Evolutionary conservation across 1,140 invertebrate species (phyloP).

Genomic region (Tetraneura akinire): DNA sequence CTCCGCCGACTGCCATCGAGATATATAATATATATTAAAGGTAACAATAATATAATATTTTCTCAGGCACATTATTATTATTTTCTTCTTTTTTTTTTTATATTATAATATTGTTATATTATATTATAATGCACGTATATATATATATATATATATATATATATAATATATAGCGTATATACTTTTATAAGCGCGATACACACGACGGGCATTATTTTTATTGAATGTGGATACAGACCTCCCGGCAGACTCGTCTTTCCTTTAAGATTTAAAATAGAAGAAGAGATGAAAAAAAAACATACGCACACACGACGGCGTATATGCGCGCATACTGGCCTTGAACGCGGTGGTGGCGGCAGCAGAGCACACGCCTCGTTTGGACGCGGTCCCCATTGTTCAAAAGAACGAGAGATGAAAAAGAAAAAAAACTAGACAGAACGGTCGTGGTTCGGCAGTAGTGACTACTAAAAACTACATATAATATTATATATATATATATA

Average conservation of each 20-base stretch:
- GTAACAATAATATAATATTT: too few species aligned
- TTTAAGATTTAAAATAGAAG: background rate
- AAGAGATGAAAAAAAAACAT: constrained; percentile 35
- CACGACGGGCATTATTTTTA: constrained; percentile 32
- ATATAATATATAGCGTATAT: too few species aligned
- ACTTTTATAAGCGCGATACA: too few species aligned
- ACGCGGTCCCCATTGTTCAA: constrained; percentile 46
- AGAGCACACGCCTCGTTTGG: constrained; percentile 38
- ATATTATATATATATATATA: background rate
- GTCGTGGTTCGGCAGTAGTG: background rate
- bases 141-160: background rate
- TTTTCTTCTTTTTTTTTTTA: too few species aligned
- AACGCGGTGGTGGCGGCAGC: constrained; percentile 22
- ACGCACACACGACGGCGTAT: background rate
- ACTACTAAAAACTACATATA: background rate
- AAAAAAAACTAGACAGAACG: background rate
- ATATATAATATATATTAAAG: too few species aligned
- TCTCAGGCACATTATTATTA: too few species aligned
- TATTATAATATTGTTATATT: background rate
- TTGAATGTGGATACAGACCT: constrained; percentile 37
- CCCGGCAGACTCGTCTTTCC: constrained; percentile 40
- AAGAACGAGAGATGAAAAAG: constrained; percentile 13
- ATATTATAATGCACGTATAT: background rate
- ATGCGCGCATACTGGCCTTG: constrained; percentile 16
- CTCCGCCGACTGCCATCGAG: too few species aligned